Conservation (phyloP, 2,113 vertebrate genomes). For the Cryptotis parvus region DNA sequence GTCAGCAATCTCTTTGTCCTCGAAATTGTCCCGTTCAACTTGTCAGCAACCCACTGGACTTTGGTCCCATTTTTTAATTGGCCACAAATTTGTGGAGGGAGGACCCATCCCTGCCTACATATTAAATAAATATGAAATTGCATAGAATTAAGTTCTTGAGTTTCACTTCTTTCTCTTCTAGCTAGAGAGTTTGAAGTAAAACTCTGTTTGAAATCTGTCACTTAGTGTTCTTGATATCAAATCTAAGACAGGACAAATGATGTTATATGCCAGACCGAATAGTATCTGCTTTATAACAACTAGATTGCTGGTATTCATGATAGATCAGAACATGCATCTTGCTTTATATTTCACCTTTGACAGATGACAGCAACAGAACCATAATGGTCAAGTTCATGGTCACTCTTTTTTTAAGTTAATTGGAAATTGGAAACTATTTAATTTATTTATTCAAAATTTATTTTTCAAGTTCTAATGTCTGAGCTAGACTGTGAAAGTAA, state of each 20-base stretch:
- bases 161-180: slow-evolving; percentile 9
- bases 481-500: background rate
- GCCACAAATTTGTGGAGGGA: background rate
- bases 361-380: background rate
- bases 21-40: background rate
- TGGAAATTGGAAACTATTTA: background rate
- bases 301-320: background rate
- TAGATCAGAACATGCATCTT: background rate
- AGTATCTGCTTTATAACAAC: background rate
- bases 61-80: background rate
- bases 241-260: slow-evolving; percentile 21
- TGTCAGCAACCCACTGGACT: background rate
- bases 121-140: background rate
- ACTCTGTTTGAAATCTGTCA: background rate
- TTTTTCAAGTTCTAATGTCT: background rate
- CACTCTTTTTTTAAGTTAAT: too few species aligned
- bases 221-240: background rate
- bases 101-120: background rate
- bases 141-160: background rate
- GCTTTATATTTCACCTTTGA: background rate
- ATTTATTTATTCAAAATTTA: background rate
- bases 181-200: background rate
- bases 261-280: background rate
- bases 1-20: background rate
- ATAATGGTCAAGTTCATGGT: background rate